Evolutionary conservation across 2,888 invertebrate genomes (phyloP).

Genomic region (Mylabris sibirica): DNA sequence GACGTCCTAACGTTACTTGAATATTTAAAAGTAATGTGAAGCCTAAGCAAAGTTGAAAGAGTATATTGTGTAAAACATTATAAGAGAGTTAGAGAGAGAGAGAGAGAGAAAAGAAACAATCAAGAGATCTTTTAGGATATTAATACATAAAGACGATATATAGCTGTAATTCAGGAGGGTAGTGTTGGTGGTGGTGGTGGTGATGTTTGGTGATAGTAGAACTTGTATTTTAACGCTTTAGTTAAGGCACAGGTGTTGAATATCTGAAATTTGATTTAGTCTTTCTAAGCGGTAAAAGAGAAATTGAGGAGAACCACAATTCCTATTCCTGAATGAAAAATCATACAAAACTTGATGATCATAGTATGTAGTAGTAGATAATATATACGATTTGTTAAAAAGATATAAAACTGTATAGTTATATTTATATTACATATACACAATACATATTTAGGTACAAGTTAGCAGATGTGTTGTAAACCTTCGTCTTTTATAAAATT

Average conservation of each 20-base stretch:
- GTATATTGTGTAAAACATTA: conserved; percentile 46
- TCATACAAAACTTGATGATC: conserved; percentile 26
- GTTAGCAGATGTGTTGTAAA: conserved; percentile 51
- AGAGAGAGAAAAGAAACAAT: conserved; percentile 47
- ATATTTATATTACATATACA: conserved; percentile 54
- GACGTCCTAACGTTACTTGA: conserved; percentile 61
- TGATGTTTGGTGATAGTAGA: conserved; percentile 36
- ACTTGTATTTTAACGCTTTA: conserved; percentile 38
- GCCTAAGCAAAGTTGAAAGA: conserved; percentile 48
- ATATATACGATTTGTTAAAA: conserved; percentile 36
- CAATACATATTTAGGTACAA: conserved; percentile 52
- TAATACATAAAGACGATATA: conserved; percentile 58
- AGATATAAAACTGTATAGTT: conserved; percentile 36
- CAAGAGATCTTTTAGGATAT: conserved; percentile 49
- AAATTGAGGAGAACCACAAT: conserved; percentile 20
- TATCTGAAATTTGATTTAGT: conserved; percentile 50
- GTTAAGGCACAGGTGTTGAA: conserved; percentile 46
- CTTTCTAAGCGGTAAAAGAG: conserved; percentile 28
- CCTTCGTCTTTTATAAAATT: conserved; percentile 51
- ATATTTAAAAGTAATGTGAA: conserved; percentile 61
- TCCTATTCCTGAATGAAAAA: not conserved
- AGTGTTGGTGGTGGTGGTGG: conserved; percentile 17
- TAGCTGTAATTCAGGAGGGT: conserved; percentile 50
- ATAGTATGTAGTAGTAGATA: conserved; percentile 15
- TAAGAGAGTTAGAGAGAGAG: not conserved